These are phyloP conservation scores for Ectemnius continuus DNA, from an alignment of 2,888 invertebrate species.

Conservation along the genomic window DNA sequence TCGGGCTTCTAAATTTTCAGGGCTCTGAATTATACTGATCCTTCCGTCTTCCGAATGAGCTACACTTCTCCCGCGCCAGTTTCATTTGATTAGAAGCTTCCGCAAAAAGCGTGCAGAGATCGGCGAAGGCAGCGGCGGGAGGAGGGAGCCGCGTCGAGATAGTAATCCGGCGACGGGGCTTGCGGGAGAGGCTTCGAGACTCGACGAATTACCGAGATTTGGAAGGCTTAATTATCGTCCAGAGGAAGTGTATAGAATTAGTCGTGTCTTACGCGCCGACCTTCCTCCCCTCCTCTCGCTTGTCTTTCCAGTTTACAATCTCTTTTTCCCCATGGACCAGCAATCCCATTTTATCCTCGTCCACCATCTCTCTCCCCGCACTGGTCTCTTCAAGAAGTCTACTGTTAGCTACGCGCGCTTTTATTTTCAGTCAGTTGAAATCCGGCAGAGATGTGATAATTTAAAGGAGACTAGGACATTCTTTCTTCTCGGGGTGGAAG, in stretches of 20 bases:
- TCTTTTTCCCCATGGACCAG: slow-evolving; percentile 3
- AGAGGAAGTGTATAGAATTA: slow-evolving; percentile 1
- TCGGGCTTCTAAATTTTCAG: no score
- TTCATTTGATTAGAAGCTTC: no score
- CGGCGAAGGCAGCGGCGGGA: no score
- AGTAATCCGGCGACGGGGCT: no score
- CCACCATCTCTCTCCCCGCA: background rate
- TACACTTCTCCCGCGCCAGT: no score
- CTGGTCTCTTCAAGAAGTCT: no score
- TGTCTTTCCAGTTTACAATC: slow-evolving; percentile 15
- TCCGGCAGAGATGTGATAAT: slow-evolving; percentile 54
- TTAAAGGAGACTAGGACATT: slow-evolving; percentile 38
- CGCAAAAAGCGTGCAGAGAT: no score
- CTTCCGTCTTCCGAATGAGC: no score
- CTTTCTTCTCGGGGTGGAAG: no score
- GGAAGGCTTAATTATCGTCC: slow-evolving; percentile 21
- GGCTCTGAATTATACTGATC: no score
- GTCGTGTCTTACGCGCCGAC: slow-evolving; percentile 1
- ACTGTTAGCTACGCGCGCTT: slow-evolving; percentile 12
- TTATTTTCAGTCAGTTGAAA: slow-evolving; percentile 55
- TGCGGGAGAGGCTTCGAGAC: background rate
- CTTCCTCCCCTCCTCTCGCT: background rate
- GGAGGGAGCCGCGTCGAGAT: background rate
- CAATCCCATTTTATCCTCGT: slow-evolving; percentile 17
- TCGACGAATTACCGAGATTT: slow-evolving; percentile 10